phyloP scores from a whole-genome alignment of 2,113 vertebrate genomes.

The Zingel zingel region DNA sequence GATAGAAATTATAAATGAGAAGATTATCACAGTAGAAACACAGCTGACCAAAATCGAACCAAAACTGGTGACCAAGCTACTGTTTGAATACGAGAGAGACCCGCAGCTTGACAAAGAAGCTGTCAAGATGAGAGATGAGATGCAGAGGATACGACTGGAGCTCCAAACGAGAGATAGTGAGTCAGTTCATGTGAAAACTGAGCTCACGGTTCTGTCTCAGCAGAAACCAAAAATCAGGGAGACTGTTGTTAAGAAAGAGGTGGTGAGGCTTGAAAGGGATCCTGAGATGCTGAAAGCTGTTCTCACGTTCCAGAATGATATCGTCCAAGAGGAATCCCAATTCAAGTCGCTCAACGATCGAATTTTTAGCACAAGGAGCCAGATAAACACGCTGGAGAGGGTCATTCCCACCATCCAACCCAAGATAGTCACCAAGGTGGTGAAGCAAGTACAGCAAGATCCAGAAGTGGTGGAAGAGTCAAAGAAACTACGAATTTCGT shows the following conservation, averaged over 20 bases:
- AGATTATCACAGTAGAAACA: constrained; percentile 83
- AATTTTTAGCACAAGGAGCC: constrained; percentile 80
- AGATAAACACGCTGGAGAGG: constrained; percentile 89
- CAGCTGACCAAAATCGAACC: constrained; percentile 84
- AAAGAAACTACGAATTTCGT: constrained; percentile 82
- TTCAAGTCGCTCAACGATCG: constrained; percentile 83
- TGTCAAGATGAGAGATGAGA: constrained; percentile 84
- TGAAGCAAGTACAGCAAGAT: constrained; percentile 92
- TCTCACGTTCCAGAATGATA: constrained; percentile 82
- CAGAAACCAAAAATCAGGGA: constrained; percentile 88
- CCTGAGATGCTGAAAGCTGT: constrained; percentile 91
- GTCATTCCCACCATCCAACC: constrained; percentile 90
- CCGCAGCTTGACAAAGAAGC: constrained; percentile 89
- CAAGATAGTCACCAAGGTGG: constrained; percentile 92
- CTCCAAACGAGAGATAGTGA: constrained; percentile 73
- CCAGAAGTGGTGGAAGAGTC: constrained; percentile 85
- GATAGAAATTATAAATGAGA: constrained; percentile 83
- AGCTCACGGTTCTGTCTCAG: constrained; percentile 86
- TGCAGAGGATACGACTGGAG: constrained; percentile 82
- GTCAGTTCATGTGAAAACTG: constrained; percentile 84
- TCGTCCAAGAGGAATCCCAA: constrained; percentile 82
- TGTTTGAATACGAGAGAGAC: constrained; percentile 93
- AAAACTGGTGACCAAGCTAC: constrained; percentile 91
- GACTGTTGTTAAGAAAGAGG: constrained; percentile 92
- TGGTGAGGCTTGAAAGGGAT: constrained; percentile 92